Evolutionary conservation across 30 jellyfish, hydroid and myxozoan species (phyloP).

Genomic region (Mastigias papua): DNA sequence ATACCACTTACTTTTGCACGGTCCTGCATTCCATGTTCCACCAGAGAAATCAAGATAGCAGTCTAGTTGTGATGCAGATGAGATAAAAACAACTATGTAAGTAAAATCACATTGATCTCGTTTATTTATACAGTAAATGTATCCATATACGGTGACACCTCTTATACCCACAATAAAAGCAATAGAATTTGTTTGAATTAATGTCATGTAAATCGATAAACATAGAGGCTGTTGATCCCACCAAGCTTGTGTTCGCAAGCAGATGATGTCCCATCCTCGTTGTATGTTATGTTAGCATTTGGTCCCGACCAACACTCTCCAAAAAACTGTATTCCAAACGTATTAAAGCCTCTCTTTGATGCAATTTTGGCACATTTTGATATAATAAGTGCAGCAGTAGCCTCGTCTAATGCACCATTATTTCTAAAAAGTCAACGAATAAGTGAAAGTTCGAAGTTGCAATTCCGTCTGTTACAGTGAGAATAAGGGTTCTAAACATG

Average conservation of each 20-base stretch:
- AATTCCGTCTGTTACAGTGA: too few species aligned
- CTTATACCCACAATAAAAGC: neutral
- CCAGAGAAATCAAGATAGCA: too few species aligned
- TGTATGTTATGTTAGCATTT: conserved; percentile 62
- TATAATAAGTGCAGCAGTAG: conserved; percentile 18
- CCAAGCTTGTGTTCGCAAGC: conserved; percentile 75
- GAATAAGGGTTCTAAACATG: too few species aligned
- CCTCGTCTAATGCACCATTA: neutral
- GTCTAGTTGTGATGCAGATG: too few species aligned
- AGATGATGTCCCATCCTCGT: conserved; percentile 67
- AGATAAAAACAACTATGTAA: too few species aligned
- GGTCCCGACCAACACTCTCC: conserved; percentile 97
- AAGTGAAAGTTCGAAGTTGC: neutral
- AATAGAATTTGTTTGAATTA: neutral
- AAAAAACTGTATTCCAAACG: conserved; percentile 67
- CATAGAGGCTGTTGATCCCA: conserved; percentile 39
- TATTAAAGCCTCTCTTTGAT: conserved; percentile 51
- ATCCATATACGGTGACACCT: neutral
- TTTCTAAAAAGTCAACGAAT: neutral
- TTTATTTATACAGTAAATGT: neutral
- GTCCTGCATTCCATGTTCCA: too few species aligned
- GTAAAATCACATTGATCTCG: too few species aligned
- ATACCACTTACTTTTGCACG: too few species aligned
- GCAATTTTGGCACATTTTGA: conserved; percentile 84
- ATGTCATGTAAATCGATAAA: conserved; percentile 52